phyloP scores from a whole-genome alignment of 1,140 invertebrate species.

The Conopomorpha cramerella region DNA sequence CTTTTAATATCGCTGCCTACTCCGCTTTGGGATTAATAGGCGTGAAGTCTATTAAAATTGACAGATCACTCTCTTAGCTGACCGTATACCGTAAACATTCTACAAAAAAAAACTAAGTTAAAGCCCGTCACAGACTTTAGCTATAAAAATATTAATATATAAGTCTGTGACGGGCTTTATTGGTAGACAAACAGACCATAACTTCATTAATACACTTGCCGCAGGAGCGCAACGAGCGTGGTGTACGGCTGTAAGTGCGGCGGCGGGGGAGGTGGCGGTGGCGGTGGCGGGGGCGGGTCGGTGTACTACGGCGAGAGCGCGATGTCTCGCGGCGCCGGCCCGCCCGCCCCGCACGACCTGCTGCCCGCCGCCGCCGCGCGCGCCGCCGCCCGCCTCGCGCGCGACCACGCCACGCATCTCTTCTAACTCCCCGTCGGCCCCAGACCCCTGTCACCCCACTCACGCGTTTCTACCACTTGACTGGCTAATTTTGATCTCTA shows the following conservation, averaged over 20 bases:
- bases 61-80: background rate
- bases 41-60: too few species aligned
- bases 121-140: too few species aligned
- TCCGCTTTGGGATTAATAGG: background rate
- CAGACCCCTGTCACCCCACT: constrained; percentile 4
- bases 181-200: background rate
- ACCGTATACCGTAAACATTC: background rate
- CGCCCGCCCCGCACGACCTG: constrained; percentile 79
- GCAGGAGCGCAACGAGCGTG: constrained; percentile 74
- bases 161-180: too few species aligned
- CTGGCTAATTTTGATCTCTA: background rate
- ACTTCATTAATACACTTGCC: background rate
- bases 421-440: too few species aligned
- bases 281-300: too few species aligned
- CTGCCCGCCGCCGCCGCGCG: constrained; percentile 78
- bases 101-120: background rate
- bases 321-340: constrained; percentile 63
- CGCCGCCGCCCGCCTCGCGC: constrained; percentile 74
- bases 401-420: constrained; percentile 78
- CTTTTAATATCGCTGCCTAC: too few species aligned
- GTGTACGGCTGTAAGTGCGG: constrained; percentile 77
- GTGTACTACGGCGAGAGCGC: constrained; percentile 79
- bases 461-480: background rate
- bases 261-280: too few species aligned
- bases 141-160: too few species aligned